Conservation (phyloP, 2,113 vertebrate species). For the Neolamprologus brichardi region DNA sequence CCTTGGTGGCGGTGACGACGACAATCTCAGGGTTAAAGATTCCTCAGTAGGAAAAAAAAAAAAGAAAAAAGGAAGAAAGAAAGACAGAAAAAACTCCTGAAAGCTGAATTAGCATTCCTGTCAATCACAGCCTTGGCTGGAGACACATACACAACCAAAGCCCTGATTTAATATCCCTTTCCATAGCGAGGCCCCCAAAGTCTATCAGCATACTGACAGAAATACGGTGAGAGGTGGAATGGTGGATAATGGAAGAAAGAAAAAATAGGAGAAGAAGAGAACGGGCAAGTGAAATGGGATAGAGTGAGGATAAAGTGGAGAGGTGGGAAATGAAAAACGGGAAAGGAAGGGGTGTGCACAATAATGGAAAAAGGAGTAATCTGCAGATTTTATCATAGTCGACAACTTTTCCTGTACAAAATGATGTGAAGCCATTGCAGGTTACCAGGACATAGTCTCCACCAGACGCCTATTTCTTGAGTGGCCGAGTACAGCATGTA, state of each 20-base stretch:
- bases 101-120: conserved; percentile 70
- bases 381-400: conserved; percentile 40
- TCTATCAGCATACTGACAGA: conserved; percentile 52
- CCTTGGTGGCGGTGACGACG: conserved; percentile 14
- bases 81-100: conserved; percentile 41
- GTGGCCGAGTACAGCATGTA: background rate
- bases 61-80: background rate
- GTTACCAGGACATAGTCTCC: background rate
- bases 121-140: conserved; percentile 46
- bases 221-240: conserved; percentile 26
- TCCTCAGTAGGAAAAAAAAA: conserved; percentile 23
- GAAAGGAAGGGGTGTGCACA: conserved; percentile 35
- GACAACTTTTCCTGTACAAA: conserved; percentile 31
- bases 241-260: background rate
- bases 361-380: conserved; percentile 47
- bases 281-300: conserved; percentile 1
- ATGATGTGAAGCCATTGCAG: background rate
- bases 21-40: conserved; percentile 52
- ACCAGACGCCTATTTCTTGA: background rate
- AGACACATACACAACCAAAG: conserved; percentile 16
- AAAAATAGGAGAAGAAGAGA: background rate
- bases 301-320: conserved; percentile 17
- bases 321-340: conserved; percentile 41
- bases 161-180: conserved; percentile 57
- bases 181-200: conserved; percentile 47